phyloP scores from a whole-genome alignment of 1,140 invertebrate species.

The Drosophila serrata region DNA sequence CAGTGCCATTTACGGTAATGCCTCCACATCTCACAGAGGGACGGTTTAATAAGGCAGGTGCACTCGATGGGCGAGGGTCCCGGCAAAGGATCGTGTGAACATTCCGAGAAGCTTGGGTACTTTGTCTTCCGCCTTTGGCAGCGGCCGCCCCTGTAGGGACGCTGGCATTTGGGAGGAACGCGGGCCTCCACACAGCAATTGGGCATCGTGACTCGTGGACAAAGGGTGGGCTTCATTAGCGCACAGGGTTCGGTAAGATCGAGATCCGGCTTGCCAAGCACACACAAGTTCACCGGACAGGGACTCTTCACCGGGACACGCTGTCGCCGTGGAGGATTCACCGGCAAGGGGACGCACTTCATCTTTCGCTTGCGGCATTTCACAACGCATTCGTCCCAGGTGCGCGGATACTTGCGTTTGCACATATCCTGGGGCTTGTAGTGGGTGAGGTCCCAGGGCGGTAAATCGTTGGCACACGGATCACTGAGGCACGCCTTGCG shows the following conservation, averaged over 20 bases:
- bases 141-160: background rate
- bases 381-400: constrained; percentile 14
- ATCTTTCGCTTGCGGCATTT: constrained; percentile 9
- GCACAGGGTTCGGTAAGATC: background rate
- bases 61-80: background rate
- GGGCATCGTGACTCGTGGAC: constrained; percentile 9
- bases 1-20: background rate
- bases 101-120: constrained; percentile 17
- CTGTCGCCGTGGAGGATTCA: background rate
- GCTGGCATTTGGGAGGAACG: background rate
- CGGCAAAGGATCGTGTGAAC: background rate
- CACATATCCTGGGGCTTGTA: constrained; percentile 15
- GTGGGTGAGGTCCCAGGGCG: background rate
- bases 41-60: background rate
- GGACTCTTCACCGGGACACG: rapidly evolving
- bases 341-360: background rate
- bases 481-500: background rate
- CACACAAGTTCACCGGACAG: background rate
- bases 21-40: constrained; percentile 9
- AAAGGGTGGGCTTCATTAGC: background rate
- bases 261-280: background rate
- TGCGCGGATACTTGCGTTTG: background rate
- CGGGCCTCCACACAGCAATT: background rate
- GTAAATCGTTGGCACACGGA: background rate
- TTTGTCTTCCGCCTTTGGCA: constrained; percentile 1